Conservation (phyloP, 2,113 vertebrate species). For the Rhagologus leucostigma region DNA sequence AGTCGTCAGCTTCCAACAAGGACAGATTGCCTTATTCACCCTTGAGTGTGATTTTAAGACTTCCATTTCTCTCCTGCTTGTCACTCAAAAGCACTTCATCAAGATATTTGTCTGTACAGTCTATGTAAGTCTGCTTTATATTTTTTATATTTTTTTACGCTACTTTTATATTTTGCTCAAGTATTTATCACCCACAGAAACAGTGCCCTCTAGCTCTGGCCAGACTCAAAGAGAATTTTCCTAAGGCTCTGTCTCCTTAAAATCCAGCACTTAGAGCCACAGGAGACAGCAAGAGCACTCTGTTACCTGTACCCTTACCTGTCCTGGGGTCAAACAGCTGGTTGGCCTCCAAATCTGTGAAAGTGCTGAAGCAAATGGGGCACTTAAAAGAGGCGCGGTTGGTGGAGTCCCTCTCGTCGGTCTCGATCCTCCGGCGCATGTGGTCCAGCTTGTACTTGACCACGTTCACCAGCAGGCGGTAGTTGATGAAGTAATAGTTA, state of each 20-base stretch:
- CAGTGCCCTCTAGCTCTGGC: background rate
- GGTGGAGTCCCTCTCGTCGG: constrained; percentile 93
- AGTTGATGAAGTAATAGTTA: constrained; percentile 99
- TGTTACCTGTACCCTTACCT: constrained; percentile 73
- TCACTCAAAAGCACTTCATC: background rate
- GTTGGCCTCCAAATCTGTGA: constrained; percentile 97
- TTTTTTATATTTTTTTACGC: too few species aligned
- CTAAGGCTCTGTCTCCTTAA: background rate
- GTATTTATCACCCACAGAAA: background rate
- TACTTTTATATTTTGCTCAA: background rate
- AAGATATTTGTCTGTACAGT: background rate
- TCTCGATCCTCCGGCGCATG: constrained; percentile 97
- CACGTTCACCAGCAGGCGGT: constrained; percentile 93
- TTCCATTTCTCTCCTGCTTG: background rate
- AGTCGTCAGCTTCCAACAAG: background rate
- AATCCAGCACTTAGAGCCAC: background rate
- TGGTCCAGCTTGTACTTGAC: constrained; percentile 99
- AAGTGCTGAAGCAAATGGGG: constrained; percentile 91
- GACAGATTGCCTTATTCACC: background rate
- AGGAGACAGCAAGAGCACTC: background rate
- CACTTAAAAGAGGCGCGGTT: constrained; percentile 95
- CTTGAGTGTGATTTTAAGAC: background rate
- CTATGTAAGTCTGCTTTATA: background rate
- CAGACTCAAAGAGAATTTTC: background rate
- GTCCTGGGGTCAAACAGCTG: constrained; percentile 93